phyloP scores from a whole-genome alignment of 2,888 invertebrate species.

The Diachrysia chrysitis region DNA sequence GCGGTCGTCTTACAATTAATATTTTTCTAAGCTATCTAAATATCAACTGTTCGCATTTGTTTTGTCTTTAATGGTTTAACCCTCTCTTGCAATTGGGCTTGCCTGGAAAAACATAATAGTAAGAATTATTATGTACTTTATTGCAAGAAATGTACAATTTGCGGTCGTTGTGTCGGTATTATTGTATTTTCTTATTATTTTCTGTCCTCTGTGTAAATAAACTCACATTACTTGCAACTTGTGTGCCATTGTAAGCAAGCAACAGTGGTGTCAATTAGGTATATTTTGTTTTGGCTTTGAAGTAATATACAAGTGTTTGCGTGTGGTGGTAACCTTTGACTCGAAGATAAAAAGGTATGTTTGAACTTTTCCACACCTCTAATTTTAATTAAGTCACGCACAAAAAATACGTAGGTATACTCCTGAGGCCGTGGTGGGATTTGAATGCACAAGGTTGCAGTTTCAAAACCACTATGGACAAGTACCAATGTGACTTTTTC shows the following conservation, averaged over 20 bases:
- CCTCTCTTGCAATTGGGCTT: background rate
- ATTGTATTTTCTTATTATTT: background rate
- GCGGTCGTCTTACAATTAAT: no score
- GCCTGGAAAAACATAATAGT: background rate
- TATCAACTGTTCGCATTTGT: background rate
- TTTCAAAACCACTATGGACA: no score
- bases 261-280: background rate
- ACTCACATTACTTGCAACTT: background rate
- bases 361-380: background rate
- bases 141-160: conserved; percentile 1
- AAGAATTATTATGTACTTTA: background rate
- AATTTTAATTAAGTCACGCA: no score
- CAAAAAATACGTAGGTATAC: no score
- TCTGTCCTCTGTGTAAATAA: conserved; percentile 5
- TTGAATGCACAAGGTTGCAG: no score
- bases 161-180: background rate
- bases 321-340: background rate
- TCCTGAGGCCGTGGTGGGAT: no score
- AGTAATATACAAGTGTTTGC: background rate
- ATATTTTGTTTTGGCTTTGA: background rate
- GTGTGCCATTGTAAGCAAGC: background rate
- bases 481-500: no score
- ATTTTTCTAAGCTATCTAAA: no score
- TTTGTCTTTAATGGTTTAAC: background rate
- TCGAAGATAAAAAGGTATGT: background rate